Evolutionary conservation across 1,140 invertebrate species (phyloP), one percentile per base, ranked within the genome.

Genomic region (Anoplolepis gracilipes): DNA sequence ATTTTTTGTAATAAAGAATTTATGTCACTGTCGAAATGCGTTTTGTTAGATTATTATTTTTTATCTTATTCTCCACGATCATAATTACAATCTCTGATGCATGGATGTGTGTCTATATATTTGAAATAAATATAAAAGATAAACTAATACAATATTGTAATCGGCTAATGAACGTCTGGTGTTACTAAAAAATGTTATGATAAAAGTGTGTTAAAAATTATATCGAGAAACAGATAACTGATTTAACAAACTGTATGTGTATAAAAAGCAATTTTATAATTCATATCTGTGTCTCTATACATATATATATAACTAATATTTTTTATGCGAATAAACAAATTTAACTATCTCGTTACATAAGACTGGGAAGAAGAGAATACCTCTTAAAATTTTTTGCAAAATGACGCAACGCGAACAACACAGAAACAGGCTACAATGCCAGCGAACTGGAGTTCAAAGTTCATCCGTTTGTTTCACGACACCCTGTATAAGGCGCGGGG

Each of bases 1-100:
- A 92, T 93, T 93, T 93, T 92, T 93, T 93, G 90, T 93, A 93
- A 93, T 93, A 92, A 91, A 93, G 90, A 92, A 90, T 92, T 93
- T 92, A 92, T 92, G 91, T 92, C 91, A 85, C 75, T 86, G 75
- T 86, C 88, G 53, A 89, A 59, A 10, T 46, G 13, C 25, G 36
- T 59, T 1, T 59, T 1, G n/a, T 39, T 57, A 3, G 5, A 25
- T 78, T 77, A 76, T 46, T 19, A 25, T 78, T 77, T 46, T 30
- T 42, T 13, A 53, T 49, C 16, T 49, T 67, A 28, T 22, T 22
- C 10, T 69, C 10, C 57, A 16, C 13, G 8, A 22, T 59, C 1
- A 19, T 61, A 61, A 61, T 2, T n/a, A 62, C 2, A 30, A 61
- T 39, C 3, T 2, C 11, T 13, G 13, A 46, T 46, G 10, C n/a